A percentile compares a stretch with the other conserved stretches of the same genome.
Conservation (phyloP, 2,113 vertebrate species). For the Hippocampus guttulatus region DNA sequence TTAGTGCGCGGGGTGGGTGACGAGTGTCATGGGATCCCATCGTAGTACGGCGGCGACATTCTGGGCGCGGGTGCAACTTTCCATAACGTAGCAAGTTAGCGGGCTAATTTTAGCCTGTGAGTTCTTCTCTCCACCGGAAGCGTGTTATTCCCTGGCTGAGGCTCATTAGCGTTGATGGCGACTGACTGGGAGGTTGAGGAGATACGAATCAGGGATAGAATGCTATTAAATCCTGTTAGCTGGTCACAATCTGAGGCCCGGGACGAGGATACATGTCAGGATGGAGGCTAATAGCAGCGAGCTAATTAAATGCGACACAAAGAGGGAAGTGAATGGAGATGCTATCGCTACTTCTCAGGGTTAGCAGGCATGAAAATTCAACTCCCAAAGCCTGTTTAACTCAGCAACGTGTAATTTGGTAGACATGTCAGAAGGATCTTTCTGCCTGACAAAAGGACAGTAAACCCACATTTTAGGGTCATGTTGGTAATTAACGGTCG, state of each 20-base stretch:
- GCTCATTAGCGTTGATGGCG: constrained; percentile 50
- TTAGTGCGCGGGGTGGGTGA: not conserved
- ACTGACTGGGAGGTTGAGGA: constrained; percentile 35
- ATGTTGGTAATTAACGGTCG: not conserved
- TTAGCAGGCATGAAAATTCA: not conserved
- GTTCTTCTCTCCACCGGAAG: constrained; percentile 8
- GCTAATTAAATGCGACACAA: constrained; percentile 14
- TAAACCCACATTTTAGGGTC: not conserved
- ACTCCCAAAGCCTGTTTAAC: not conserved
- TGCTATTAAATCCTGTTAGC: constrained; percentile 45
- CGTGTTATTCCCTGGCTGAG: constrained; percentile 44
- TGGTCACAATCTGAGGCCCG: constrained; percentile 20
- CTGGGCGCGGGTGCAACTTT: constrained; percentile 56
- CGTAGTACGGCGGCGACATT: constrained; percentile 56
- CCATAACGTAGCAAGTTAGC: constrained; percentile 50
- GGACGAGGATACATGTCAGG: constrained; percentile 22
- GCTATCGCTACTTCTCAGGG: not conserved
- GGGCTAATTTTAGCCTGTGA: constrained; percentile 47
- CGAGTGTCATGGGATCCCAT: constrained; percentile 38
- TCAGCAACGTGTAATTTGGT: not conserved
- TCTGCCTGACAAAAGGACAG: too few relatives aligned
- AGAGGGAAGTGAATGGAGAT: constrained; percentile 1
- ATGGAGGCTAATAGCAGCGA: not conserved
- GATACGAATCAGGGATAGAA: constrained; percentile 47
- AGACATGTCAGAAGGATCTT: too few relatives aligned